A percentile compares a stretch with the other conserved stretches of the same genome.
Conservation (phyloP, 2,113 vertebrate species). For the Neodon shergylaensis region DNA sequence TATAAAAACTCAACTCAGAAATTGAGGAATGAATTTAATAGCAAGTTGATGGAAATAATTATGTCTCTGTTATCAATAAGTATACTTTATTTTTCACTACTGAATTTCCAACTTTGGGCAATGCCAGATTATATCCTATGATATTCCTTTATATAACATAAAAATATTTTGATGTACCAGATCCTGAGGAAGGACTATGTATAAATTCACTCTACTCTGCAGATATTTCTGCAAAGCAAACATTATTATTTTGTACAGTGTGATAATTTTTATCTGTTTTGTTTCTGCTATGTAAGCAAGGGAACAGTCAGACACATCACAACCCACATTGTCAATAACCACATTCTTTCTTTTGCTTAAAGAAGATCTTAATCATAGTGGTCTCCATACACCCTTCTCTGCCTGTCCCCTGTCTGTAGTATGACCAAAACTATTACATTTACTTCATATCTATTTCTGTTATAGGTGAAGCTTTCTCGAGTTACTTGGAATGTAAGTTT, state of each 20-base stretch:
- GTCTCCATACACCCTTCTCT: background rate
- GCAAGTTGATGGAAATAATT: background rate
- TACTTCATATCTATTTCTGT: background rate
- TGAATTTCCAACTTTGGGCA: background rate
- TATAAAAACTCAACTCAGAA: background rate
- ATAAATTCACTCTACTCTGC: background rate
- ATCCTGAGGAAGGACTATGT: background rate
- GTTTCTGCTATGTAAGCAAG: background rate
- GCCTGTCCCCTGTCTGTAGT: background rate
- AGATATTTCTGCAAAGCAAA: background rate
- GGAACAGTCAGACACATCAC: background rate
- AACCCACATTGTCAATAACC: background rate
- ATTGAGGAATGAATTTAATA: background rate
- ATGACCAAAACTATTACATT: background rate
- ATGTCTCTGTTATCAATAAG: background rate
- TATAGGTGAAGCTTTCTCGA: background rate
- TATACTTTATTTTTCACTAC: background rate
- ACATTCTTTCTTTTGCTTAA: background rate
- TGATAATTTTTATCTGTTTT: background rate
- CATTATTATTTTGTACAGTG: background rate
- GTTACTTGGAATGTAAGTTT: background rate
- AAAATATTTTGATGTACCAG: background rate
- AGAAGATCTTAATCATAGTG: background rate
- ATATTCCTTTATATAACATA: background rate
- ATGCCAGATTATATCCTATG: background rate